Base-by-base conservation (phyloP, 2,888 invertebrate species). In the Agonopterix alstromeriana region DNA sequence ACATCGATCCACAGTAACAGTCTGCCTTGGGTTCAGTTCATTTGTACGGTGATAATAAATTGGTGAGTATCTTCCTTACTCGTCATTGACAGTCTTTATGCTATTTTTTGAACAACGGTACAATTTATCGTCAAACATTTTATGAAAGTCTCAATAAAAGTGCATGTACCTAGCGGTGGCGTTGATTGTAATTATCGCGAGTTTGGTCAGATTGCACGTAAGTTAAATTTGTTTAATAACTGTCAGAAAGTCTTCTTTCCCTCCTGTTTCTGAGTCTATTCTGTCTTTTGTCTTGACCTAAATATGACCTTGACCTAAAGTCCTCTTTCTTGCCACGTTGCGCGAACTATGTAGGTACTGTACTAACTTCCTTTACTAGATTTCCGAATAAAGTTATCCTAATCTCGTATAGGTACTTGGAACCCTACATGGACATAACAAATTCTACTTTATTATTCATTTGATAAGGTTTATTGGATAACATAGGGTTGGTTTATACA, bases 91-190 rank as follows among this genome's bases (percentile, higher is more conserved):
- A 14, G 14, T 38, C 3, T 38, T 38, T 10, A 38, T 9, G 38
- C n/a, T 38, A 38, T 38, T 38, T 38, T 38, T 9, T 38, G 9
- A 38, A 38, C 5, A 27, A n/a, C 38, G 10, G 38, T n/a, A 38
- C 10, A 38, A n/a, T 38, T 9, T 38, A 38, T 38, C 27, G 27
- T 27, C 27, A 27, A 38, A 9, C 38, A 38, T 10, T 38, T 9
- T 38, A 38, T 38, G 53, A 48, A 53, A 27, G 27, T 27, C 27
- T 5, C 27, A 27, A 27, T 27, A 27, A 52, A 50, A 58, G 76
- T 82, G 82, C 76, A 87, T 88, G 87, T 88, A 88, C 81, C 77
- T 88, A 59, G 87, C 87, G 49, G 86, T 88, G 78, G 86, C 87
- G 64, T 63, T 88, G 59, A 86, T 88, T 60, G 84, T 88, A 56